Percentiles rank a stretch among this genome's conserved stretches.
These are phyloP conservation scores for Mellilla xanthometata DNA, from an alignment of 2,888 invertebrate genomes.

Conservation along the genomic window DNA sequence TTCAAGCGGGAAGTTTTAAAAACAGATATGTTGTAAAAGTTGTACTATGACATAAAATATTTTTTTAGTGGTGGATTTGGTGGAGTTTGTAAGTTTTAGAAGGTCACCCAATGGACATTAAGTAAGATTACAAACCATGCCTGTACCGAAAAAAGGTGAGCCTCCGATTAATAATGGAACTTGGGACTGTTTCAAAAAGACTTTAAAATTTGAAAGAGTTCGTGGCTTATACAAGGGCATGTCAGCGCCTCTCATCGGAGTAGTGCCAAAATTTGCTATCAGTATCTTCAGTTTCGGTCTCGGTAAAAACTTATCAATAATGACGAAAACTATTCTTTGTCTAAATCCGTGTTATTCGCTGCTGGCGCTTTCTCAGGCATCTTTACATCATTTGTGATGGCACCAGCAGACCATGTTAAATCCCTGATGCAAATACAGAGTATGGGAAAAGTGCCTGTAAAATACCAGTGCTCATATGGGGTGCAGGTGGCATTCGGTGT, in stretches of 20 bases:
- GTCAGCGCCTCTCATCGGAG: constrained; percentile 96
- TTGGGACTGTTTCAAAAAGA: constrained; percentile 1
- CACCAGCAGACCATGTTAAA: not conserved
- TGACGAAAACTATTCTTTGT: not conserved
- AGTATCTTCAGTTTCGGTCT: constrained; percentile 76
- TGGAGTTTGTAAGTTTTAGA: constrained; percentile 95
- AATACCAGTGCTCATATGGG: constrained; percentile 97
- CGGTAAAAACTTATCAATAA: not conserved
- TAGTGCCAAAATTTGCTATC: constrained; percentile 98
- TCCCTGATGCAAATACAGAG: constrained; percentile 91
- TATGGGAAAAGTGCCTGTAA: constrained; percentile 84
- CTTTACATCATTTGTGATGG: constrained; percentile 91
- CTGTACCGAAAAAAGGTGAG: constrained; percentile 87
- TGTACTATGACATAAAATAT: not conserved
- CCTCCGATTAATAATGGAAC: not conserved
- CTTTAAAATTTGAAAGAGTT: not conserved
- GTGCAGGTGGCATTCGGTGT: constrained; percentile 94
- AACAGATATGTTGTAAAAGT: no score
- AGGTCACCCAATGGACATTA: constrained; percentile 98
- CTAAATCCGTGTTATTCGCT: not conserved
- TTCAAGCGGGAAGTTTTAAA: no score
- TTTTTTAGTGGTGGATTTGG: constrained; percentile 94
- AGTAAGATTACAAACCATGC: constrained; percentile 98
- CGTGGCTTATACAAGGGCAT: constrained; percentile 92
- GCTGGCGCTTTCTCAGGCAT: constrained; percentile 50